Evolutionary conservation across 2,888 invertebrate species (phyloP).

Genomic region (Eupithecia pulchellata): DNA sequence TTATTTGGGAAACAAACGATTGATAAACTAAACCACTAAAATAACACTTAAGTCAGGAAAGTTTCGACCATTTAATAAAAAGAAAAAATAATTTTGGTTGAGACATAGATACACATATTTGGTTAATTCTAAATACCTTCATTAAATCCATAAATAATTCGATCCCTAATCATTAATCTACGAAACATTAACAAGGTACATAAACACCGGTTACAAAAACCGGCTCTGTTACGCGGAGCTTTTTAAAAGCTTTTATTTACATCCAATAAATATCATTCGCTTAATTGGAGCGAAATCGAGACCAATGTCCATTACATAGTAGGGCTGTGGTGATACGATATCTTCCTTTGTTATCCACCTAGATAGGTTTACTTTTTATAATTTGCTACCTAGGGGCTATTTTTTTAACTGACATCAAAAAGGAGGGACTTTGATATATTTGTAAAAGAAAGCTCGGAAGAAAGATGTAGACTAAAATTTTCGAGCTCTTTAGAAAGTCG

Average conservation of each 20-base stretch:
- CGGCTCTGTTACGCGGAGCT: conserved; percentile 50
- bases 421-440: background rate
- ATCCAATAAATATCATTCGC: conserved; percentile 56
- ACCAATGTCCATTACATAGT: conserved; percentile 6
- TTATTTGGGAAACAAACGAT: too few relatives aligned
- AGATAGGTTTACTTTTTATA: background rate
- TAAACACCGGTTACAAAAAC: conserved; percentile 61
- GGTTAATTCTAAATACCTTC: background rate
- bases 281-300: conserved; percentile 61
- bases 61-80: too few relatives aligned
- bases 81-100: background rate
- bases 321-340: background rate
- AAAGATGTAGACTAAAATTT: too few relatives aligned
- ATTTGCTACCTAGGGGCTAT: background rate
- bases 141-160: background rate
- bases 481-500: too few relatives aligned
- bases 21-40: too few relatives aligned
- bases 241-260: conserved; percentile 47
- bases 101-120: background rate
- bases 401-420: background rate
- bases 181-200: conserved; percentile 59
- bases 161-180: conserved; percentile 51
- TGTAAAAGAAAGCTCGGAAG: too few relatives aligned
- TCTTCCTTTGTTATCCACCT: background rate
- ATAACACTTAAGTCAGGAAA: too few relatives aligned